These are phyloP conservation scores for Pseudolaguvia tuberculata DNA, from an alignment of 2,113 vertebrate species.

Conservation along the genomic window DNA sequence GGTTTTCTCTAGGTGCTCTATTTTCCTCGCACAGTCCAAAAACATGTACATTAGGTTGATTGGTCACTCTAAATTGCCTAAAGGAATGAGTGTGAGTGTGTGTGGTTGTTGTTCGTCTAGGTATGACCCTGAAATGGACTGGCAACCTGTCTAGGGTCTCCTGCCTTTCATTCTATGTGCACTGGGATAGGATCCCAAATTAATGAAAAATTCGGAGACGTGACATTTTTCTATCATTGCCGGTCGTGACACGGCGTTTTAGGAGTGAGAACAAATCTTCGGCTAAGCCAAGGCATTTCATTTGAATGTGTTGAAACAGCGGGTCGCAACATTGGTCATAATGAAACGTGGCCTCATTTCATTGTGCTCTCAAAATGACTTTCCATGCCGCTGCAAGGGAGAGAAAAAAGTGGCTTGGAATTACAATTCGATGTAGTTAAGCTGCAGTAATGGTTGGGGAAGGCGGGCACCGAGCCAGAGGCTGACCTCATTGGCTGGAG, in stretches of 20 bases:
- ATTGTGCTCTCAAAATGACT: conserved; percentile 62
- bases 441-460: conserved; percentile 58
- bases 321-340: conserved; percentile 53
- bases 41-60: too few species aligned
- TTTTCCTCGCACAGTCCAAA: too few species aligned
- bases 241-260: conserved; percentile 42
- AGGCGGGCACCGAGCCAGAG: conserved; percentile 55
- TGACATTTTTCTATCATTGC: conserved; percentile 46
- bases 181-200: too few species aligned
- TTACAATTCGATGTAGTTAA: conserved; percentile 61
- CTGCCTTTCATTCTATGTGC: too few species aligned
- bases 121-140: too few species aligned
- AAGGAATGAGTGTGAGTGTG: too few species aligned
- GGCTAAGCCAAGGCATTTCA: conserved; percentile 48
- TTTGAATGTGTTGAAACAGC: conserved; percentile 59
- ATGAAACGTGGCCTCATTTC: conserved; percentile 56
- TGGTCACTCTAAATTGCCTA: too few species aligned
- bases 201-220: background rate
- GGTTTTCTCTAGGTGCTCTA: too few species aligned
- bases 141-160: too few species aligned
- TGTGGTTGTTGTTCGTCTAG: too few species aligned
- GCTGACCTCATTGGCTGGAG: conserved; percentile 61
- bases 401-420: conserved; percentile 53
- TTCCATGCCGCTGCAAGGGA: conserved; percentile 50
- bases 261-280: conserved; percentile 38